Evolutionary conservation across 64 coral and sea anemone genomes (phyloP).

Genomic region (Cladopsammia gracilis): DNA sequence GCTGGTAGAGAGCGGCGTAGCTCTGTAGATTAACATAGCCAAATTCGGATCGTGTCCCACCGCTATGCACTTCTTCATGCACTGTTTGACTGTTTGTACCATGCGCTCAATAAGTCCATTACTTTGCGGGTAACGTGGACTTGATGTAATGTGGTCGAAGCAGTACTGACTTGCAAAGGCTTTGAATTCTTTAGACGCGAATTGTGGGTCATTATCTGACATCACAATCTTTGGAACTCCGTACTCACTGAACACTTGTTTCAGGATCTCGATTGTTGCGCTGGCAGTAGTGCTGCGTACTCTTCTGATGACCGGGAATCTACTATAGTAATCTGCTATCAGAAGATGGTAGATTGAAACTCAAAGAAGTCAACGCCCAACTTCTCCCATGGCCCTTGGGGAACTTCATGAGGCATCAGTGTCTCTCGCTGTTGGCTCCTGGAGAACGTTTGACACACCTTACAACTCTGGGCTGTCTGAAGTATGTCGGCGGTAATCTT

Average conservation of each 20-base stretch:
- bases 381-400: constrained; percentile 2
- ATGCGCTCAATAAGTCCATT: constrained; percentile 68
- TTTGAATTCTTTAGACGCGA: constrained; percentile 47
- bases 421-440: constrained; percentile 16
- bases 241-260: constrained; percentile 75
- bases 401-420: constrained; percentile 5
- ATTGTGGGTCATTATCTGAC: constrained; percentile 55
- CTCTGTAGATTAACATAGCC: constrained; percentile 39
- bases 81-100: constrained; percentile 58
- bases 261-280: constrained; percentile 49
- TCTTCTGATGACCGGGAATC: constrained; percentile 68
- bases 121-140: constrained; percentile 52
- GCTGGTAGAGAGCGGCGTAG: constrained; percentile 21
- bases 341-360: constrained; percentile 27
- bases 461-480: neutral
- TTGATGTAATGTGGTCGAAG: constrained; percentile 58
- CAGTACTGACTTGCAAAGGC: constrained; percentile 35
- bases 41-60: constrained; percentile 59
- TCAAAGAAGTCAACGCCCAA: neutral
- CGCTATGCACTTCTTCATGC: constrained; percentile 62
- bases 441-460: constrained; percentile 9
- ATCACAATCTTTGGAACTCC: constrained; percentile 54
- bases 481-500: neutral
- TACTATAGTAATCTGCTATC: constrained; percentile 54
- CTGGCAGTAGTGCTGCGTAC: constrained; percentile 37